Base-by-base conservation (phyloP, 2,113 vertebrate species). In the Mesocricetus auratus region DNA sequence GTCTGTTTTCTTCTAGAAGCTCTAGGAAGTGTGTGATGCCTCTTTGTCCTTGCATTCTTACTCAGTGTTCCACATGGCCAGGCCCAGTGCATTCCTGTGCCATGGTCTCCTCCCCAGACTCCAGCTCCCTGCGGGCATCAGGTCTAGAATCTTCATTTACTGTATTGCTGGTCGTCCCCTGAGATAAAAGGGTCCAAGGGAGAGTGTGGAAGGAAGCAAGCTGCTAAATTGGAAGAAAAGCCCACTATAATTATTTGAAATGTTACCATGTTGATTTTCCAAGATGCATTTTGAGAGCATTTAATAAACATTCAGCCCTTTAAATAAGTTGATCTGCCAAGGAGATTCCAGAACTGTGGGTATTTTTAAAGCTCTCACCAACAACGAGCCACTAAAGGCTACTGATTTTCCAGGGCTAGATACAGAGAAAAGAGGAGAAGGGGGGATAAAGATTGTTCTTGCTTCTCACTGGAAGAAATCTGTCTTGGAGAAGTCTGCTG, bases 1-100 rank as follows among this genome's bases (percentile, higher is more conserved):
- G 36, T 96, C 95, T 75, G 88, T 98, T 97, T 98, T 97, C 97
- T 86, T 69, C 73, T 94, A 36, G 89, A 97, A 96, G 93, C 78
- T 95, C 95, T 96, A 95, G 96, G 94, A 95, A 95, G 96, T 87
- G 94, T 75, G n/a, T 87, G 94, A 93, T 85, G 83, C 95, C 94
- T 97, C 93, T 97, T 93, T 97, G 64, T 86, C 97, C 97, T 89
- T 94, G 85, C 69, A 39, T 85, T 96, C 95, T 90, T 83, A 56
- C 10, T 11, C 94, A 9, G 92, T 96, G 96, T 94, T 93, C 87
- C 0, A 91, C 4, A 92, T 0, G 82, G 96, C 96, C 94, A 86
- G 82, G 93, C 69, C 90, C n/a, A 0, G 79, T 86, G 90, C 39
- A 0, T 78, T 75, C 93, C 69, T 83, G 71, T 47, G 81, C 96